Conservation (phyloP, 1,140 invertebrate genomes). For the Zaprionus tsacasi region DNA sequence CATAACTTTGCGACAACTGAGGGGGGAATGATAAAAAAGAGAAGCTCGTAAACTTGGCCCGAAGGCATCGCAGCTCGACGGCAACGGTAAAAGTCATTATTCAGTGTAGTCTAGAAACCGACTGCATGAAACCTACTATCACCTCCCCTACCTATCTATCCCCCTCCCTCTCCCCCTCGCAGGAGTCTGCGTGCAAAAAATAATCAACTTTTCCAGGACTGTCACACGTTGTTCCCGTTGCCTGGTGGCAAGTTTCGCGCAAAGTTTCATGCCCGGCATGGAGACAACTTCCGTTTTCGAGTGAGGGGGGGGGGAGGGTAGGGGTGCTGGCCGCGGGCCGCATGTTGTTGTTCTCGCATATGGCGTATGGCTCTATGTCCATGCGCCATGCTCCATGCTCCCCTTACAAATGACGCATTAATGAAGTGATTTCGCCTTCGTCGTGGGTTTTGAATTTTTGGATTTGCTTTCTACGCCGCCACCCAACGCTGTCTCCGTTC, state of each 20-base stretch:
- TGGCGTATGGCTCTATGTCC: constrained; percentile 49
- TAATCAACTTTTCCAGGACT: constrained; percentile 81
- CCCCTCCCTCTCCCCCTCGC: neutral
- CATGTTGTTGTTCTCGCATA: constrained; percentile 53
- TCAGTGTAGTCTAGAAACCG: constrained; percentile 71
- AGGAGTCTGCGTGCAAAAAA: constrained; percentile 64
- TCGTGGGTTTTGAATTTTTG: constrained; percentile 55
- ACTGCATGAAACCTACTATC: constrained; percentile 23
- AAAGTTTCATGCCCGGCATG: constrained; percentile 65
- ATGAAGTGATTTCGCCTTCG: constrained; percentile 73
- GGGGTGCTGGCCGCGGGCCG: constrained; percentile 50
- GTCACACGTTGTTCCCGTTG: constrained; percentile 61
- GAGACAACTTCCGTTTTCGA: constrained; percentile 69
- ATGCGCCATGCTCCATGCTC: constrained; percentile 48
- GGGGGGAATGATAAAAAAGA: constrained; percentile 50
- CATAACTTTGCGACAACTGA: constrained; percentile 74
- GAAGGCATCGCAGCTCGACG: constrained; percentile 55
- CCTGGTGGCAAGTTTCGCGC: constrained; percentile 71
- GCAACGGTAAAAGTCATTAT: constrained; percentile 77
- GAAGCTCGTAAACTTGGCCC: constrained; percentile 71
- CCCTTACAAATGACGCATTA: constrained; percentile 77
- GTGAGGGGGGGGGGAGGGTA: neutral
- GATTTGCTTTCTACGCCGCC: constrained; percentile 23
- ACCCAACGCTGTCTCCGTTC: neutral
- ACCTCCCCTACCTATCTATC: neutral